A percentile compares a stretch with the other conserved stretches of the same genome.
Conservation (phyloP, 2,113 vertebrate genomes). For the Syrrhaptes paradoxus region DNA sequence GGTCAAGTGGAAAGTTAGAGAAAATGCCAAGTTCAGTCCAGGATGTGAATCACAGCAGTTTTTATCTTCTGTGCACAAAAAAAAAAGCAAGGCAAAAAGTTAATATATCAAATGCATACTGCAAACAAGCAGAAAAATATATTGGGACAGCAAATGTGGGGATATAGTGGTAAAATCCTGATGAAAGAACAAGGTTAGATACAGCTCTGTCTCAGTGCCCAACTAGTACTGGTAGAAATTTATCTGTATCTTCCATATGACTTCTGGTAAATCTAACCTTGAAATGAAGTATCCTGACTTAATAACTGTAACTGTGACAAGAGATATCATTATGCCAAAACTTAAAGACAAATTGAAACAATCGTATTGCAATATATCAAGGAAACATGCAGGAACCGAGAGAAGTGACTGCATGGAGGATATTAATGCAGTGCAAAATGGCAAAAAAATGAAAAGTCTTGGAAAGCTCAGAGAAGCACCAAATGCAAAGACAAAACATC, state of each 20-base stretch:
- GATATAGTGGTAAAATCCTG: not conserved
- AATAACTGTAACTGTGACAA: not conserved
- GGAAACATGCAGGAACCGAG: not conserved
- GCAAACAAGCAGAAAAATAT: not conserved
- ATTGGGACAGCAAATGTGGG: not conserved
- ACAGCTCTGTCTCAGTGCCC: not conserved
- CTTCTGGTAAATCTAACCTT: not conserved
- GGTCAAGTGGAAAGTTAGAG: not conserved
- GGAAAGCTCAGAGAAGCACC: not conserved
- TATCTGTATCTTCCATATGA: not conserved
- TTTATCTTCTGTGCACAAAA: not conserved
- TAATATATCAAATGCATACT: not conserved
- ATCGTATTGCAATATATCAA: not conserved
- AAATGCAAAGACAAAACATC: not conserved
- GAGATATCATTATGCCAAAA: not conserved
- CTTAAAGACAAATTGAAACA: not conserved
- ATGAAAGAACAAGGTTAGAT: not conserved
- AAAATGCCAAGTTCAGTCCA: not conserved
- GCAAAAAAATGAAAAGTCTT: not conserved
- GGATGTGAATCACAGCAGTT: not conserved
- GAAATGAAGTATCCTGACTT: not conserved
- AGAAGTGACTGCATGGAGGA: not conserved
- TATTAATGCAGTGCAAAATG: not conserved
- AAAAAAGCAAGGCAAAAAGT: not conserved
- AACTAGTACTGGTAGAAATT: not conserved